A percentile compares a stretch with the other conserved stretches of the same genome.
phyloP scores from a whole-genome alignment of 2,888 invertebrate genomes.

The Thysanoteuthis rhombus region DNA sequence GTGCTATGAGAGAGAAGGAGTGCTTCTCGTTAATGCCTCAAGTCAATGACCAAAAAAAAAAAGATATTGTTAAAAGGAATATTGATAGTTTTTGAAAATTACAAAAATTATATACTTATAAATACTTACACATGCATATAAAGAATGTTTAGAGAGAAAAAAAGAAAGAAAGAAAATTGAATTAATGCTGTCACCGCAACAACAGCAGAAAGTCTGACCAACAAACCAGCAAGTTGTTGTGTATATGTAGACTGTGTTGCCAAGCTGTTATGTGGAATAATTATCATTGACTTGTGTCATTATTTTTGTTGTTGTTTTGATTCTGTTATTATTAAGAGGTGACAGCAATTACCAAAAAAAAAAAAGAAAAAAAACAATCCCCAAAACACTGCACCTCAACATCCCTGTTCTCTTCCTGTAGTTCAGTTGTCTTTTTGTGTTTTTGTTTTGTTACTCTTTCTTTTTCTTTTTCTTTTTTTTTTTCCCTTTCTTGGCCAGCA shows the following conservation, averaged over 20 bases:
- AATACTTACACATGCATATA: background rate
- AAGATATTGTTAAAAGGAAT: background rate
- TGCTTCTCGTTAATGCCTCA: background rate
- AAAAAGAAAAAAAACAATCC: background rate
- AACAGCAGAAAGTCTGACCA: background rate
- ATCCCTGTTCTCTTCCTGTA: background rate
- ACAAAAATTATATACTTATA: background rate
- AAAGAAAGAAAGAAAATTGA: background rate
- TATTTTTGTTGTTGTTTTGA: background rate
- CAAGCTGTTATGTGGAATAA: background rate
- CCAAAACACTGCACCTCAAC: background rate
- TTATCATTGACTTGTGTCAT: background rate
- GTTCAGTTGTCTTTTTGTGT: background rate
- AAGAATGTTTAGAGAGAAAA: background rate
- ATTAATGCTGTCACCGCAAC: background rate
- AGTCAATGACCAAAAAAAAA: background rate
- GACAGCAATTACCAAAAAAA: background rate
- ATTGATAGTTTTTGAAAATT: background rate
- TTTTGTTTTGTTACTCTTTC: background rate
- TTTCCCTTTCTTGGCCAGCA: background rate
- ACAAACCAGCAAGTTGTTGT: background rate
- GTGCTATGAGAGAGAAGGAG: background rate
- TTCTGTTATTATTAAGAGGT: background rate
- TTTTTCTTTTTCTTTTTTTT: background rate
- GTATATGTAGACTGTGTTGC: background rate